Evolutionary conservation across 2,797 vertebrate genomes (phyloP).

Genomic region (Petrocephalus sullivani): DNA sequence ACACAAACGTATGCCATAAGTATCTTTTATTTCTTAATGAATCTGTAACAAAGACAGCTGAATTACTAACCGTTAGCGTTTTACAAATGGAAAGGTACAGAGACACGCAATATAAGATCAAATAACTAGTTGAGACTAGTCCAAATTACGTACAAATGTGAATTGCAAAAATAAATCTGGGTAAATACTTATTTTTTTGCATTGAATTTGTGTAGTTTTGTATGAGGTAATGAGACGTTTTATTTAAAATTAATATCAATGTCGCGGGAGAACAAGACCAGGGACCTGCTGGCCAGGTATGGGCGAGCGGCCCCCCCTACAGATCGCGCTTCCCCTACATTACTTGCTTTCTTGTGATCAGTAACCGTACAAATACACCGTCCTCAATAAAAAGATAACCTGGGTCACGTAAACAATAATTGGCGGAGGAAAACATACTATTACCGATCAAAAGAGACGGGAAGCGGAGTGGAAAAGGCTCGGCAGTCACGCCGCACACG

Average conservation of each 20-base stretch:
- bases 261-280: not conserved
- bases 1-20: not conserved
- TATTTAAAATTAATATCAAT: not conserved
- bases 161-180: not conserved
- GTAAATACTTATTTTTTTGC: not conserved
- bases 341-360: not conserved
- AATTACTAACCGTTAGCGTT: not conserved
- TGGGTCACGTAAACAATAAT: not conserved
- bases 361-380: not conserved
- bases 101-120: not conserved
- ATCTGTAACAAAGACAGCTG: not conserved
- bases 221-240: not conserved
- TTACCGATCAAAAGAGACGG: not conserved
- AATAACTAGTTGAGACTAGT: not conserved
- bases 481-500: not conserved
- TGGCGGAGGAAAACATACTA: not conserved
- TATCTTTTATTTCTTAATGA: conserved; percentile 7
- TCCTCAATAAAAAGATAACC: not conserved
- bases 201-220: not conserved
- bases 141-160: not conserved
- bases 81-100: not conserved
- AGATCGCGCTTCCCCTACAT: not conserved
- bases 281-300: not conserved
- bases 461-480: not conserved
- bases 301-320: not conserved